Evolutionary conservation across 2,113 vertebrate genomes (phyloP).

Genomic region (Cichladusa arquata): DNA sequence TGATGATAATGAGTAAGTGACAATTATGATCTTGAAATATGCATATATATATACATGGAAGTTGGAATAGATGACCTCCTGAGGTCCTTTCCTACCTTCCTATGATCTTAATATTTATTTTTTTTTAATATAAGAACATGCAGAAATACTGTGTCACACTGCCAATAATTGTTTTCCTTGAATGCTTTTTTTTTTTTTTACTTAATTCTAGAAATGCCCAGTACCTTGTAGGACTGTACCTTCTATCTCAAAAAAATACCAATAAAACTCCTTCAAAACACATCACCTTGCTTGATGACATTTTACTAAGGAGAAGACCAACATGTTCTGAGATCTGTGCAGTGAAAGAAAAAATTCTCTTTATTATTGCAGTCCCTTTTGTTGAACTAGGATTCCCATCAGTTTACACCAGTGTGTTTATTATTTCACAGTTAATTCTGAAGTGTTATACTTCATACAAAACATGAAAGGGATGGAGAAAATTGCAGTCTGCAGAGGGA

Average conservation of each 20-base stretch:
- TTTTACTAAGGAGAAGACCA: background rate
- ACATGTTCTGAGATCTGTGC: background rate
- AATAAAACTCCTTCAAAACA: background rate
- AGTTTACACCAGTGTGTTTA: slow-evolving; percentile 2
- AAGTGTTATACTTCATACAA: background rate
- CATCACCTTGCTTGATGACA: background rate
- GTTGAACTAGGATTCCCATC: background rate
- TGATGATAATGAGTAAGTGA: background rate
- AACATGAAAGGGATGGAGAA: background rate
- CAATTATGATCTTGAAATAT: background rate
- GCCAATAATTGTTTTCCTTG: background rate
- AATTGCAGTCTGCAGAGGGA: background rate
- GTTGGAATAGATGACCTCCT: background rate
- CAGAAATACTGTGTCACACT: background rate
- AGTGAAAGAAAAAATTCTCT: background rate
- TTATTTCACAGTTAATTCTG: slow-evolving; percentile 17
- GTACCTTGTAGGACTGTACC: background rate
- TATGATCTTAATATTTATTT: background rate
- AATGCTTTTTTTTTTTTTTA: background rate
- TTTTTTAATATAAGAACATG: background rate
- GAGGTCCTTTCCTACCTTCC: background rate
- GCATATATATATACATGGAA: background rate
- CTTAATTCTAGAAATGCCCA: background rate
- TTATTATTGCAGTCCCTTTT: background rate
- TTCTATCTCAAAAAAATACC: background rate